Evolutionary conservation across 23 tunicate genomes (phyloP).

Genomic region (Halocynthia roretzi): DNA sequence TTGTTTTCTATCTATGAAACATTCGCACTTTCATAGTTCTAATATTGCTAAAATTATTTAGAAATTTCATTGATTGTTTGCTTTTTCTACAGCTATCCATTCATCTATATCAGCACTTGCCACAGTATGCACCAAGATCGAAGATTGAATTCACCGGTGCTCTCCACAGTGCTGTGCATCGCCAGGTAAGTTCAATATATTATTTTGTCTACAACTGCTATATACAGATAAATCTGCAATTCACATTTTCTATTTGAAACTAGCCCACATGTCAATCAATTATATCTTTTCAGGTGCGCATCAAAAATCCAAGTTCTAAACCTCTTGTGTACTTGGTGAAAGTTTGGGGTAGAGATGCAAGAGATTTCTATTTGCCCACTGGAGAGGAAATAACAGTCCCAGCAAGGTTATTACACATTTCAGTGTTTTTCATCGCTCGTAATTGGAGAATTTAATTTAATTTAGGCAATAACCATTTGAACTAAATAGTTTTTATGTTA

Average conservation of each 20-base stretch:
- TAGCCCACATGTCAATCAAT: too few relatives aligned
- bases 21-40: too few relatives aligned
- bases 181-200: slow-evolving; percentile 34
- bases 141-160: slow-evolving; percentile 64
- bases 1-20: too few relatives aligned
- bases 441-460: too few relatives aligned
- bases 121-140: slow-evolving; percentile 61
- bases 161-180: slow-evolving; percentile 40
- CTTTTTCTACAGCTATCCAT: slow-evolving; percentile 65
- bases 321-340: slow-evolving; percentile 52
- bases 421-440: too few relatives aligned
- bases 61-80: neutral
- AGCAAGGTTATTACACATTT: slow-evolving; percentile 34
- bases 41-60: too few relatives aligned
- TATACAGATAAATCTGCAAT: slow-evolving; percentile 2
- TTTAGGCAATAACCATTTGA: too few relatives aligned
- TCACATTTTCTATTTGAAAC: neutral
- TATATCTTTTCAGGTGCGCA: slow-evolving; percentile 35
- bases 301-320: slow-evolving; percentile 53
- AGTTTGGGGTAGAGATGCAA: slow-evolving; percentile 71
- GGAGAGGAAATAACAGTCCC: slow-evolving; percentile 74
- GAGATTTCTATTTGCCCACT: slow-evolving; percentile 53
- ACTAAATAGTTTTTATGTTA: too few relatives aligned
- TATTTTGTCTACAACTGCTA: neutral
- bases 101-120: slow-evolving; percentile 79